A percentile compares a stretch with the other conserved stretches of the same genome.
Conservation (phyloP, 2,113 vertebrate species). For the Ceratotherium simum region DNA sequence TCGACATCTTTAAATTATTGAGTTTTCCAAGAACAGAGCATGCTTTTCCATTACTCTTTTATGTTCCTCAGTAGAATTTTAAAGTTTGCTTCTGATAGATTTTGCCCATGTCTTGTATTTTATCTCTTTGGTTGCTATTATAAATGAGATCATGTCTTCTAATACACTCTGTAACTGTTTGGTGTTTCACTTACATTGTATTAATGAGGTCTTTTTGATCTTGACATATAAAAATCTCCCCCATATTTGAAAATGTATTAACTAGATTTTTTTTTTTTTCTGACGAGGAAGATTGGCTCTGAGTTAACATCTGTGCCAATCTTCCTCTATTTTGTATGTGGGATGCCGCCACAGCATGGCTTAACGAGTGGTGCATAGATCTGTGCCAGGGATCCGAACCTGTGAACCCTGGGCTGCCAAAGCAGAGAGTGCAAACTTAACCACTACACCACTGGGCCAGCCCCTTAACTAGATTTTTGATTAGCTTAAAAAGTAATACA, state of each 20-base stretch:
- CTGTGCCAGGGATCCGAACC: too few relatives aligned
- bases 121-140: conserved; percentile 10
- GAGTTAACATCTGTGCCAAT: too few relatives aligned
- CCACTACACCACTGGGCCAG: too few relatives aligned
- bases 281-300: too few relatives aligned
- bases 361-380: too few relatives aligned
- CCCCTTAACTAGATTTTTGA: neutral
- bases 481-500: conserved; percentile 40
- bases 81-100: conserved; percentile 60
- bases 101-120: conserved; percentile 42
- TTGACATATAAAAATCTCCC: neutral
- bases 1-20: conserved; percentile 55
- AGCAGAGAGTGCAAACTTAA: too few relatives aligned
- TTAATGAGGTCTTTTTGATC: neutral
- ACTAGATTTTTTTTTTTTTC: neutral
- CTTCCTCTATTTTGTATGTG: too few relatives aligned
- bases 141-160: neutral
- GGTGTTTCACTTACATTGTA: conserved; percentile 15
- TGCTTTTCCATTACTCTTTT: conserved; percentile 54
- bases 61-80: conserved; percentile 45
- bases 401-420: too few relatives aligned
- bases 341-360: too few relatives aligned
- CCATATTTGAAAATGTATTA: conserved; percentile 41
- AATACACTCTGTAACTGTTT: neutral
- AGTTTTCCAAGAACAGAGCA: conserved; percentile 29